Evolutionary conservation across 2,113 vertebrate species (phyloP).

Genomic region (Phylloscopus trochiloides): DNA sequence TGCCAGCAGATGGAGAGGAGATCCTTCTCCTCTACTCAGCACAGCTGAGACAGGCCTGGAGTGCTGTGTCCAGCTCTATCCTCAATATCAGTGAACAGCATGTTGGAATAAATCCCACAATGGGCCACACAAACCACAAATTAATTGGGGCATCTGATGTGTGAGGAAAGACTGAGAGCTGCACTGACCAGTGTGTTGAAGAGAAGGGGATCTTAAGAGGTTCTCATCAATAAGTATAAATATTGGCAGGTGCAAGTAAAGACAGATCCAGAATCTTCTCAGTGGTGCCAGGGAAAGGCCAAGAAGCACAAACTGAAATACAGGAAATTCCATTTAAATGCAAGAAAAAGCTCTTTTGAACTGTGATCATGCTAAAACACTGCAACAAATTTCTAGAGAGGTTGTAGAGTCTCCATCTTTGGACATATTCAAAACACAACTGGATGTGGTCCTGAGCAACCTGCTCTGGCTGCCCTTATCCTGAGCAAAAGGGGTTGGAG

Average conservation of each 20-base stretch:
- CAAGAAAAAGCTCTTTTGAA: not conserved
- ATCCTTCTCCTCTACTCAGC: not conserved
- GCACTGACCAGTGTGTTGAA: rapidly evolving
- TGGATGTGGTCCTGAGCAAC: not conserved
- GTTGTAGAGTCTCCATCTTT: not conserved
- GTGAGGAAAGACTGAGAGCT: not conserved
- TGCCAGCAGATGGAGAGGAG: not conserved
- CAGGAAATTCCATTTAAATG: not conserved
- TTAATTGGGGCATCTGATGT: not conserved
- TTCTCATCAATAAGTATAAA: not conserved
- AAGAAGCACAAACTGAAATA: not conserved
- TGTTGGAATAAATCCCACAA: not conserved
- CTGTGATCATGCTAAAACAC: not conserved
- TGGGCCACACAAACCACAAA: not conserved
- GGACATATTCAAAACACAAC: not conserved
- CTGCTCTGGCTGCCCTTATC: not conserved
- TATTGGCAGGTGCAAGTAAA: not conserved
- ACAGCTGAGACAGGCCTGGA: not conserved
- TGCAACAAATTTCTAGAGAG: not conserved
- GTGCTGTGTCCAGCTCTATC: not conserved
- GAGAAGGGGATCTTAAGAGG: not conserved
- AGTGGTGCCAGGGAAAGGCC: not conserved
- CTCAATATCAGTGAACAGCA: not conserved
- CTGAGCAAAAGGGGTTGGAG: not conserved
- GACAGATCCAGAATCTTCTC: not conserved